Conservation (phyloP, 2,113 vertebrate genomes). For the Indri indri region DNA sequence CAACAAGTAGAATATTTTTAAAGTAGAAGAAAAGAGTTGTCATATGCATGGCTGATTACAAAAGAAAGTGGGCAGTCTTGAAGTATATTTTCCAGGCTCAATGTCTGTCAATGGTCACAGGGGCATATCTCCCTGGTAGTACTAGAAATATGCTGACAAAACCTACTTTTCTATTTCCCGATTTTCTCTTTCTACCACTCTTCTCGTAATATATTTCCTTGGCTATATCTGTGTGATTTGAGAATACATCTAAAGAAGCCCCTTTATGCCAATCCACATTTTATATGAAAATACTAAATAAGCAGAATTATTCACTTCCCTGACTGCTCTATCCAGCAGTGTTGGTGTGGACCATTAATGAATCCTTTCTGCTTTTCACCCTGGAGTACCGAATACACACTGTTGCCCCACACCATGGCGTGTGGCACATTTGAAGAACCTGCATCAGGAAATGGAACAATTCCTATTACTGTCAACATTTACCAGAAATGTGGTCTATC, state of each 20-base stretch:
- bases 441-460: not conserved
- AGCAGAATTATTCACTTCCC: not conserved
- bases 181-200: not conserved
- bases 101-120: not conserved
- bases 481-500: not conserved
- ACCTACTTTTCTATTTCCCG: not conserved
- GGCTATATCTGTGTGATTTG: not conserved
- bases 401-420: not conserved
- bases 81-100: not conserved
- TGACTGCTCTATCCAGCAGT: not conserved
- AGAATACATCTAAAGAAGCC: not conserved
- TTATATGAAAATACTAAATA: not conserved
- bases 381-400: not conserved
- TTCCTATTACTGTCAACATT: not conserved
- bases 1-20: not conserved
- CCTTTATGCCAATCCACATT: not conserved
- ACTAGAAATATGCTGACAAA: not conserved
- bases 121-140: not conserved
- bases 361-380: not conserved
- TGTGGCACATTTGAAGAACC: not conserved
- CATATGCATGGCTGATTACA: not conserved
- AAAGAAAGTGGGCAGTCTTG: too few species aligned
- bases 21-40: not conserved
- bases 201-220: not conserved
- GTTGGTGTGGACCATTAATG: not conserved